Base-by-base conservation (phyloP, 2,113 vertebrate species). In the Myiozetetes cayanensis region DNA sequence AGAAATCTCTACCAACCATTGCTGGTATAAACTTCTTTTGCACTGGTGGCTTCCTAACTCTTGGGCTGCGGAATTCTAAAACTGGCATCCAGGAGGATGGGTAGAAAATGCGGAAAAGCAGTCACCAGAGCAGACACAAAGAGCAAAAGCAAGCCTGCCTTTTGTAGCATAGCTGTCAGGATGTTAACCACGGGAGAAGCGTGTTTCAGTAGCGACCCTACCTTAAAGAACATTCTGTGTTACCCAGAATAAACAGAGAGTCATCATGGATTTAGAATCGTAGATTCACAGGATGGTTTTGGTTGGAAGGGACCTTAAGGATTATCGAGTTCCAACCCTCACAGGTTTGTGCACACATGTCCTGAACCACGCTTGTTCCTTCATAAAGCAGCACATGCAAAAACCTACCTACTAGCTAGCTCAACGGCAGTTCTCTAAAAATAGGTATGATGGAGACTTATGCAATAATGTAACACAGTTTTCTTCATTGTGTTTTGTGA, bases 401-500 rank as follows among this genome's bases (percentile, higher is more conserved):
- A 92, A 91, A 73, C 4, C 17, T 89, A 49, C 27, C 67, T 79
- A 73, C 43, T 50, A 83, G 15, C 16, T 15, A 9, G 46, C 22
- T 83, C 58, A 85, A 35, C 78, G 59, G 23, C 35, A 85, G 23
- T 43, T 85, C 14, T 67, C 30, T 85, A 85, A 87, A 95, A 94
- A 62, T 58, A 80, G 73, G n/a, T 21, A 14, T 58, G 28, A 67
- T 46, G 24, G 49, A 85, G 46, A 83, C 41, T 87, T 90, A 52
- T 14, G 66, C 44, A 75, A 63, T 31, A 78, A 85, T 33, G 9
- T 56, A 49, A 59, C 73, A 53, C 21, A 27, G 53, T 58, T 94
- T 89, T 89, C 33, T 87, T 87, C 41, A 66, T 70, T 76, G 16
- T 85, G 30, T 87, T 95, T 94, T 47, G 43, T 62, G 41, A 35